Conservation (phyloP, 2,888 invertebrate species). For the Resseliella maxima region DNA sequence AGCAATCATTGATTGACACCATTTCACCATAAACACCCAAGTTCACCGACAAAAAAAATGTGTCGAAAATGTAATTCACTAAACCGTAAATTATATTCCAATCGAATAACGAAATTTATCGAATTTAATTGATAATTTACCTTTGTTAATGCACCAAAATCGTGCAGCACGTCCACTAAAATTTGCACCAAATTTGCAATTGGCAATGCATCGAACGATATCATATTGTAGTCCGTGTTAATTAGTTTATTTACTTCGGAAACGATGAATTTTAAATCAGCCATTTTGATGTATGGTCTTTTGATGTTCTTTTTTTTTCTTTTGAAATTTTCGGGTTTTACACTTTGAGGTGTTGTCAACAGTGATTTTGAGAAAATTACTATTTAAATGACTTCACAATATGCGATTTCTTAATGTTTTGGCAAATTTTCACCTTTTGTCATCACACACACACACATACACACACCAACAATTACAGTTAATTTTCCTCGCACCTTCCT, state of each 20-base stretch:
- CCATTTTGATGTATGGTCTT: slow-evolving; percentile 69
- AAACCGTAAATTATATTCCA: neutral
- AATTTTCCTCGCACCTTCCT: neutral
- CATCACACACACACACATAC: neutral
- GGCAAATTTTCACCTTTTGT: slow-evolving; percentile 37
- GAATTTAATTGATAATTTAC: slow-evolving; percentile 62
- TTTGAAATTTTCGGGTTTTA: neutral
- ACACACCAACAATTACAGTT: too few species aligned
- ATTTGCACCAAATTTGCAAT: slow-evolving; percentile 82
- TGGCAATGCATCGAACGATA: slow-evolving; percentile 85
- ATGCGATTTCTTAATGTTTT: neutral
- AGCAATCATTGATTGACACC: neutral
- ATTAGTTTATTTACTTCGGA: slow-evolving; percentile 79
- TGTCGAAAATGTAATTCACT: neutral
- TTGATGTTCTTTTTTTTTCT: neutral
- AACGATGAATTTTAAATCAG: slow-evolving; percentile 77
- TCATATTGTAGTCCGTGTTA: slow-evolving; percentile 80
- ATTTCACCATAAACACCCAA: neutral
- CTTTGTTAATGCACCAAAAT: slow-evolving; percentile 76
- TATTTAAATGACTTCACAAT: neutral
- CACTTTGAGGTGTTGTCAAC: neutral
- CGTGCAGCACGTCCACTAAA: slow-evolving; percentile 79
- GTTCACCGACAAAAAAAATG: neutral
- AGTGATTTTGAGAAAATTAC: neutral
- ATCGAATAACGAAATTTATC: neutral